Conservation (phyloP, 1,140 invertebrate species). For the Cyclina sinensis region DNA sequence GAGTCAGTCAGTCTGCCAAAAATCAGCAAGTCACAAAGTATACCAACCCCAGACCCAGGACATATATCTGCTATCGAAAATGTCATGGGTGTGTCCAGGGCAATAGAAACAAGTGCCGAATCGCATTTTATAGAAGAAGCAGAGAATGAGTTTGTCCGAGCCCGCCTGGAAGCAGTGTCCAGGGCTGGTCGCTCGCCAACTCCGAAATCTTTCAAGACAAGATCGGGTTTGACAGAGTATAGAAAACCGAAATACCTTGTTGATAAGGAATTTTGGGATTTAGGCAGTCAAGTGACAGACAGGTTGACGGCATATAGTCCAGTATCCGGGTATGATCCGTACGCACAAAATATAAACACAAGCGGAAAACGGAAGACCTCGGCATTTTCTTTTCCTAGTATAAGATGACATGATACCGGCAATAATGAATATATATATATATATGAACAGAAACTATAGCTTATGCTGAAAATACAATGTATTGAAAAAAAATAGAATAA, state of each 20-base stretch:
- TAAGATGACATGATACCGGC: not conserved
- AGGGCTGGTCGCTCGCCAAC: conserved; percentile 7
- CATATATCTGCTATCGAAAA: conserved; percentile 49
- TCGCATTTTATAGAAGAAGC: conserved; percentile 42
- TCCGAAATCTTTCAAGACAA: conserved; percentile 8
- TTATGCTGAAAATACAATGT: no score
- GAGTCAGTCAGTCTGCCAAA: conserved; percentile 7
- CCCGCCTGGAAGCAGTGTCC: not conserved
- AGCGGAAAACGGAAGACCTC: not conserved
- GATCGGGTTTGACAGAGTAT: not conserved
- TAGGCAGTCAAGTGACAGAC: conserved; percentile 53
- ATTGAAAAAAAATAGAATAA: no score
- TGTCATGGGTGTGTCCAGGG: conserved; percentile 13
- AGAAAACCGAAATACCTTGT: conserved; percentile 45
- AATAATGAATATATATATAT: no score
- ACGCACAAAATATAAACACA: not conserved
- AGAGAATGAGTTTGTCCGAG: conserved; percentile 35
- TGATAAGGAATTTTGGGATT: conserved; percentile 56
- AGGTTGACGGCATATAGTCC: not conserved
- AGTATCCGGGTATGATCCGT: conserved; percentile 40
- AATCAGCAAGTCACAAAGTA: not conserved
- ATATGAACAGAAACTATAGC: no score
- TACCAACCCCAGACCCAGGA: conserved; percentile 36
- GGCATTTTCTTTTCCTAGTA: not conserved
- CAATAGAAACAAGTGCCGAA: conserved; percentile 46